Base-by-base conservation (phyloP, 64 coral and sea anemone species). In the Acropora tenuis region DNA sequence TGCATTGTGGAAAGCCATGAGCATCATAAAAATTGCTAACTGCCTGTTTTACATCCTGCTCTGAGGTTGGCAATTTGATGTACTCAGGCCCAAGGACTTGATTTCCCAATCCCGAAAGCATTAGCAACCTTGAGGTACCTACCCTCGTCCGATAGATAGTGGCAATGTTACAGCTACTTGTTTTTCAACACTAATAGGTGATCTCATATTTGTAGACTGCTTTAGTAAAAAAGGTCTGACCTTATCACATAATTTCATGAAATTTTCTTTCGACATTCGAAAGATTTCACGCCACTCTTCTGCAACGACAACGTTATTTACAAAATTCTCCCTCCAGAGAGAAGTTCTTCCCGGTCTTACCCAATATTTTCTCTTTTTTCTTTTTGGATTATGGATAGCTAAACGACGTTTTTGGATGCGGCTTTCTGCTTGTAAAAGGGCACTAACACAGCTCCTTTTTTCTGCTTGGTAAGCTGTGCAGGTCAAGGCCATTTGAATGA, bases 61-160 rank as follows among this genome's bases (percentile, higher is more conserved):
- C 90, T 84, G 18, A 84, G 69, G n/a, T 61, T 61, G 58, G 58
- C 13, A 61, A 61, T 61, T 61, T 61, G 58, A 61, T 61, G 58
- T 61, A 61, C 58, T 61, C 58, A 61, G 58, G 58, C 58, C 58
- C 58, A 61, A 61, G 58, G 58, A 61, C 58, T 55, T 55, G 85
- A 87, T 92, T 92, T 92, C 46, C 79, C 80, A 47, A 92, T 63
- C 41, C 90, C 81, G 48, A 92, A 92, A 30, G 90, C 90, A 92
- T 92, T 92, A 47, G 90, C 90, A 75, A 92, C 90, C 71, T 92
- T 92, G 30, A 50, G 80, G 59, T 59, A 60, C 12, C 67, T 84
- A 61, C 58, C 58, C 58, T 30, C 81, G 78, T 91, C 89, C 43
- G 89, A 82, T 74, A 91, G 78, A 75, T 91, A 91, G 69, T 91